Conservation (phyloP, 64 coral and sea anemone species). For the Catalaphyllia jardinei region DNA sequence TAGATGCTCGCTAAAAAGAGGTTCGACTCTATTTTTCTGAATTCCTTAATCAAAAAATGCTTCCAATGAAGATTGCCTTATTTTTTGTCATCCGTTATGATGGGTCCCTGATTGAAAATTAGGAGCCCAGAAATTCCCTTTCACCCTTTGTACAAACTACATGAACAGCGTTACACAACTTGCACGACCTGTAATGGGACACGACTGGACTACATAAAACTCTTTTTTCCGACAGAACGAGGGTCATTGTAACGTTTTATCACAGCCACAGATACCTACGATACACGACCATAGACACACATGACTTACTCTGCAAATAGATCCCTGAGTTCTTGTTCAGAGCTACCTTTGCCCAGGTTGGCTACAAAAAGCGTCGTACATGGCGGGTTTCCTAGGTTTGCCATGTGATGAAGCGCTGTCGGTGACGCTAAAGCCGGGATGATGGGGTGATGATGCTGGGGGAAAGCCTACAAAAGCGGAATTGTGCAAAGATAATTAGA, state of each 20-base stretch:
- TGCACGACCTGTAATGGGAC: too few relatives aligned
- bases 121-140: too few relatives aligned
- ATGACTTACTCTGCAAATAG: conserved; percentile 75
- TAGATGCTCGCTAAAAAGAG: too few relatives aligned
- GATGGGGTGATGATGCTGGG: conserved; percentile 77
- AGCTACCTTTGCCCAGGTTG: conserved; percentile 85
- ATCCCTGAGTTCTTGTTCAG: conserved; percentile 71
- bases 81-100: too few relatives aligned
- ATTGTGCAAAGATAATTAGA: background rate
- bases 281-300: background rate
- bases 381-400: conserved; percentile 59
- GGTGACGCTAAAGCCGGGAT: conserved; percentile 65
- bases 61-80: too few relatives aligned
- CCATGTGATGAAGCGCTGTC: conserved; percentile 36
- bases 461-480: conserved; percentile 5
- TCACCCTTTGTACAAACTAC: too few relatives aligned
- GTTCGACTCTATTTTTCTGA: too few relatives aligned
- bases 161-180: too few relatives aligned
- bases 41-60: too few relatives aligned
- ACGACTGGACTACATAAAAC: too few relatives aligned
- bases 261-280: background rate
- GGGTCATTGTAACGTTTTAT: background rate
- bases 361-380: conserved; percentile 93
- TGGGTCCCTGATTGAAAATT: too few relatives aligned
- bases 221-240: too few relatives aligned